Percentiles rank a stretch among this genome's conserved stretches.
Evolutionary conservation across 2,797 vertebrate genomes (phyloP).

Genomic region (Anisognathus igniventris): DNA sequence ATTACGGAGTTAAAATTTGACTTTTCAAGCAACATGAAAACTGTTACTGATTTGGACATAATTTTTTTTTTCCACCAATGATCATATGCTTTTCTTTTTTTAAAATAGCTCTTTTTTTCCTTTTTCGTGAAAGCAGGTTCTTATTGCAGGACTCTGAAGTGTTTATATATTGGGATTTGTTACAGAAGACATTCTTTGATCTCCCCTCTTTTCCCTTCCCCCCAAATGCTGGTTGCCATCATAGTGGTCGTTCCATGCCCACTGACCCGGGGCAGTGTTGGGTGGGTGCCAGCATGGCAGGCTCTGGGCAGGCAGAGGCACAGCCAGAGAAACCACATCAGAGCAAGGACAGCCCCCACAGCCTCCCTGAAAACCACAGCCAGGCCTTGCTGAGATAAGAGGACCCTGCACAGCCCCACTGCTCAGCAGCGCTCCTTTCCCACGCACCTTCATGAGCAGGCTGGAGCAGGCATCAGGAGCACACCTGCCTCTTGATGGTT

Average conservation of each 20-base stretch:
- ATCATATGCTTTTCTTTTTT: conserved; percentile 14
- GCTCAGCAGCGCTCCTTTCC: accelerated
- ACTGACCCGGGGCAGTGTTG: not conserved
- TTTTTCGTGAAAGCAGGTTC: conserved; percentile 31
- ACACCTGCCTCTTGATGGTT: not conserved
- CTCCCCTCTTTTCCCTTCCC: not conserved
- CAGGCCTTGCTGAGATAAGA: accelerated
- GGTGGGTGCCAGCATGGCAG: not conserved
- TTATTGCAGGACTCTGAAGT: conserved; percentile 7
- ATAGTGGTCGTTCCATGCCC: accelerated
- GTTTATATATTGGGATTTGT: not conserved
- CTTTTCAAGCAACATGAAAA: conserved; percentile 4
- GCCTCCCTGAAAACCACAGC: not conserved
- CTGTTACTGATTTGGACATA: not conserved
- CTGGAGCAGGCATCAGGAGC: not conserved
- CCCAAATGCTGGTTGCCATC: accelerated
- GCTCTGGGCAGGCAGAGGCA: not conserved
- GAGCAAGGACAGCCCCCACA: not conserved
- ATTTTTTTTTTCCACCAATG: not conserved
- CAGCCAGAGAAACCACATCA: not conserved
- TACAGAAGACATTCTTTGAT: not conserved
- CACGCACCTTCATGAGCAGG: not conserved
- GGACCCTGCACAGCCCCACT: not conserved
- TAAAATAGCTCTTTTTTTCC: not conserved
- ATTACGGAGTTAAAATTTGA: not conserved